These are phyloP conservation scores for Orchesellides sinensis DNA, from an alignment of 2,888 invertebrate species.

Conservation along the genomic window DNA sequence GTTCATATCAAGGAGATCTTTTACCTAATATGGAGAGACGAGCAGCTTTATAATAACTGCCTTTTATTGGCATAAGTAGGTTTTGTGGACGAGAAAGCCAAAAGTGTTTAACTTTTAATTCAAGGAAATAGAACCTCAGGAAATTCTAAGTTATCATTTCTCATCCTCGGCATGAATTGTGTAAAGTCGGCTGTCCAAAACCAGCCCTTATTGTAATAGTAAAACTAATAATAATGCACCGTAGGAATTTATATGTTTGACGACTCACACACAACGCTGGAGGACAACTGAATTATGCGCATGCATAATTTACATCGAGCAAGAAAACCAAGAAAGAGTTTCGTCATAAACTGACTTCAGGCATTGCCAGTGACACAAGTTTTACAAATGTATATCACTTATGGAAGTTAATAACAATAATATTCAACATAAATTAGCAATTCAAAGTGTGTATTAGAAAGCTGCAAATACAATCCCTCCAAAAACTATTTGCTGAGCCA, in stretches of 20 bases:
- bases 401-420: conserved; percentile 16
- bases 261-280: conserved; percentile 23
- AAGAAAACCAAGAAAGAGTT: not conserved
- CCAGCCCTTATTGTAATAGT: not conserved
- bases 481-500: conserved; percentile 34
- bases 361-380: conserved; percentile 42
- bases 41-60: not conserved
- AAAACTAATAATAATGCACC: not conserved
- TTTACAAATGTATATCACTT: conserved; percentile 31
- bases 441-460: conserved; percentile 36
- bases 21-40: conserved; percentile 44
- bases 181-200: no score
- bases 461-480: conserved; percentile 13
- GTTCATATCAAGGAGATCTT: conserved; percentile 21
- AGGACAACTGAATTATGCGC: conserved; percentile 37
- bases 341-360: not conserved
- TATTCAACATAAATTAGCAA: conserved; percentile 52
- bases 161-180: no score
- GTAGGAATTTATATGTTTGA: not conserved
- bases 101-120: no score
- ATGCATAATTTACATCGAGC: not conserved
- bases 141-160: not conserved
- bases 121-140: not conserved
- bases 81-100: no score
- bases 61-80: not conserved